Evolutionary conservation across 2,888 invertebrate species (phyloP).

Genomic region (Aleiodes alternator): DNA sequence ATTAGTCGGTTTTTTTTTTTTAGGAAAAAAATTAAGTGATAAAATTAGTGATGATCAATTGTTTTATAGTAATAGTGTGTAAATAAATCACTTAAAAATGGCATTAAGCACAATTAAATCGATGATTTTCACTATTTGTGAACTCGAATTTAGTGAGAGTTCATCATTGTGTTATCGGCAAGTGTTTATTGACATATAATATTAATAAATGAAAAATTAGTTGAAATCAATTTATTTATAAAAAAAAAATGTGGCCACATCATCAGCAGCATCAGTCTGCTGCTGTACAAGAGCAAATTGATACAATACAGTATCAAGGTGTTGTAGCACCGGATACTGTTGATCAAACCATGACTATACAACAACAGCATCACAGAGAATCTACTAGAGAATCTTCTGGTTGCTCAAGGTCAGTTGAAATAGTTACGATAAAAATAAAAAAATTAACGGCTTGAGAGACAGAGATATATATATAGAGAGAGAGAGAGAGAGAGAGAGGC

Average conservation of each 20-base stretch:
- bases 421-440: neutral
- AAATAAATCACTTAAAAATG: neutral
- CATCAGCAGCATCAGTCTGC: constrained; percentile 22
- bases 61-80: no score
- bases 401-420: constrained; percentile 43
- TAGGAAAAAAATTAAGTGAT: neutral
- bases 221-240: neutral
- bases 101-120: neutral
- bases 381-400: constrained; percentile 16
- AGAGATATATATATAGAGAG: no score
- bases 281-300: neutral
- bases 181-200: neutral
- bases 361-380: constrained; percentile 33
- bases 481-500: no score
- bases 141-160: neutral
- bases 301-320: constrained; percentile 28
- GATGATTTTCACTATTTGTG: neutral
- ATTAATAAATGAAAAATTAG: neutral
- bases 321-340: constrained; percentile 38
- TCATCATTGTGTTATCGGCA: neutral
- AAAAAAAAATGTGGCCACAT: constrained; percentile 20
- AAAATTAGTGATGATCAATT: no score
- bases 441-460: neutral
- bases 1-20: neutral
- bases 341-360: constrained; percentile 27